Conservation (phyloP, 2,797 vertebrate species). For the Hozukius guyotensis region DNA sequence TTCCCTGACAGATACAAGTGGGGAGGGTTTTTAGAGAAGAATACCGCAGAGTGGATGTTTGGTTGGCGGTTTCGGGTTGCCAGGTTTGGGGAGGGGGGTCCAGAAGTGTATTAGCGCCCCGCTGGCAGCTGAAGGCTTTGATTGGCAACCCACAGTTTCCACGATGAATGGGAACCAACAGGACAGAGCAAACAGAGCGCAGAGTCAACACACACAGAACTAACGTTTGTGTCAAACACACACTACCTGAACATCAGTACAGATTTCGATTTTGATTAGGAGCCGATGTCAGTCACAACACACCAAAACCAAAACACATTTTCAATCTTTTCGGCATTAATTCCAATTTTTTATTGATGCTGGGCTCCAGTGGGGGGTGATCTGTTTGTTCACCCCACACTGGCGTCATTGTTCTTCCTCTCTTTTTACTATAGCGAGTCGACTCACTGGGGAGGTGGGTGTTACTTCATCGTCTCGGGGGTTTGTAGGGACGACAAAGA, state of each 20-base stretch:
- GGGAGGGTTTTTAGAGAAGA: slow-evolving; percentile 28
- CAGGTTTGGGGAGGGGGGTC: slow-evolving; percentile 55
- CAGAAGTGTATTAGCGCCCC: slow-evolving; percentile 36
- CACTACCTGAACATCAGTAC: slow-evolving; percentile 11
- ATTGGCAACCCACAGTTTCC: slow-evolving; percentile 52
- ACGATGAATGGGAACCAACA: slow-evolving; percentile 45
- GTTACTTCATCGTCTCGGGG: background rate
- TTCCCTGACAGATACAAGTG: slow-evolving; percentile 43
- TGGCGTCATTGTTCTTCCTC: slow-evolving; percentile 8
- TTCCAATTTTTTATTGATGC: slow-evolving; percentile 10
- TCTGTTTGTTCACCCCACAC: slow-evolving; percentile 11
- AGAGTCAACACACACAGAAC: slow-evolving; percentile 36
- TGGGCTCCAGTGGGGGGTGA: background rate
- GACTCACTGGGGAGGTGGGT: background rate
- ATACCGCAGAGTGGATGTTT: slow-evolving; percentile 62
- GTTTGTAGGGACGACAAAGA: background rate
- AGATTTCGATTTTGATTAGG: background rate
- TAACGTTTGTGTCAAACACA: background rate
- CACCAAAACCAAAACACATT: background rate
- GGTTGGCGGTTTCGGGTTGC: slow-evolving; percentile 61
- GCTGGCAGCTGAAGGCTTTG: slow-evolving; percentile 45
- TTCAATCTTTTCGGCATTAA: slow-evolving; percentile 23
- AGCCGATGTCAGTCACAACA: background rate
- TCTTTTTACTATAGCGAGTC: slow-evolving; percentile 1
- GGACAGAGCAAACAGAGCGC: slow-evolving; percentile 41